A percentile compares a stretch with the other conserved stretches of the same genome.
These are phyloP conservation scores for Dynastes grantii DNA, from an alignment of 2,888 invertebrate species.

Conservation along the genomic window DNA sequence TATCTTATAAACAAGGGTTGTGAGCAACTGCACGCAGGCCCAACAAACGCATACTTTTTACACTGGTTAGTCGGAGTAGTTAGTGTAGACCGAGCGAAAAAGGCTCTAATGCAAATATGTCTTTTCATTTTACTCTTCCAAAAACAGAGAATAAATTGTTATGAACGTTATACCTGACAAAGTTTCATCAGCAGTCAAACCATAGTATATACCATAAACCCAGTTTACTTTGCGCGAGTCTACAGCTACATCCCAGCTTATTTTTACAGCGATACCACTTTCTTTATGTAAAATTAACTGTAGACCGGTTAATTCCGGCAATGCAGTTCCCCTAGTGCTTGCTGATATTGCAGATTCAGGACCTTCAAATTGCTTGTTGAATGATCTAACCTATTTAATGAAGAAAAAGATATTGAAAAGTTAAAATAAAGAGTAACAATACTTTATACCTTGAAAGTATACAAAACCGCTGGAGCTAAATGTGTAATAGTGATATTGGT, in stretches of 20 bases:
- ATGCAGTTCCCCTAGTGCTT: slow-evolving; percentile 67
- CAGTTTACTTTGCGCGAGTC: slow-evolving; percentile 74
- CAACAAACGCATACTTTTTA: too few relatives aligned
- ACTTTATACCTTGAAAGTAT: slow-evolving; percentile 73
- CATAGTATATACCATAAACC: slow-evolving; percentile 84
- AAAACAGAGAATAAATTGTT: neutral
- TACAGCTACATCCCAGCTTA: slow-evolving; percentile 79
- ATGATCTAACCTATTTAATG: slow-evolving; percentile 74
- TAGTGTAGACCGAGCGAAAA: too few relatives aligned
- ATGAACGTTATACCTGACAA: slow-evolving; percentile 72
- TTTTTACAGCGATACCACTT: slow-evolving; percentile 76
- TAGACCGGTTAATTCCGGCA: slow-evolving; percentile 66
- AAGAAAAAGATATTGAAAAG: slow-evolving; percentile 17
- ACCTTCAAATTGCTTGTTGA: slow-evolving; percentile 75
- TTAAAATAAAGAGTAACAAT: neutral
- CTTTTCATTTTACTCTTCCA: too few relatives aligned
- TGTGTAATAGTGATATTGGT: slow-evolving; percentile 69
- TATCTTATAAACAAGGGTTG: too few relatives aligned
- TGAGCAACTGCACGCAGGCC: too few relatives aligned
- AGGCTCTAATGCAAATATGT: too few relatives aligned
- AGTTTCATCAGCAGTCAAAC: slow-evolving; percentile 74
- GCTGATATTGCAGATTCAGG: slow-evolving; percentile 71
- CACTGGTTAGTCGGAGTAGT: too few relatives aligned
- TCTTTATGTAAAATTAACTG: slow-evolving; percentile 73
- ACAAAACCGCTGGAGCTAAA: slow-evolving; percentile 71